Conservation (phyloP, 2,113 vertebrate species). For the Rousettus leschenaultii region DNA sequence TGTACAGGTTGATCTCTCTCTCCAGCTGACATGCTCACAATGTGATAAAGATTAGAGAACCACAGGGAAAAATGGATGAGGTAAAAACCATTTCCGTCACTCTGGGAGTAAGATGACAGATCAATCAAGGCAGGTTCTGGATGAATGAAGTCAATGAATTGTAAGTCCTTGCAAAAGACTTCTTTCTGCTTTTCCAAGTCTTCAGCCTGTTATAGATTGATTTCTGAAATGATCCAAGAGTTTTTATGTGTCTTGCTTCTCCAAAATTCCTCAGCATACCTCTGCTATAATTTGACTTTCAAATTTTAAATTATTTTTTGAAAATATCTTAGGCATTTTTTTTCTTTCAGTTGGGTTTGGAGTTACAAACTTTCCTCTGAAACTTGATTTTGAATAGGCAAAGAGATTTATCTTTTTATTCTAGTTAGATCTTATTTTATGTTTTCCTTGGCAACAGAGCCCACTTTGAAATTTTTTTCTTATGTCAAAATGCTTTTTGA, state of each 20-base stretch:
- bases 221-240: slow-evolving; percentile 10
- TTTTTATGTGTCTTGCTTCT: not conserved
- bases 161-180: not conserved
- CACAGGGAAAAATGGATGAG: not conserved
- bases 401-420: not conserved
- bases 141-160: not conserved
- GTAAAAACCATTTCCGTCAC: not conserved
- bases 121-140: not conserved
- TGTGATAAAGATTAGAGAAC: not conserved
- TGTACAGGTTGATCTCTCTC: not conserved
- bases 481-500: not conserved
- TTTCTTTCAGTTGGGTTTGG: not conserved
- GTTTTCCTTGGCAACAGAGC: not conserved
- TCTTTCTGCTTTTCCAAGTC: not conserved
- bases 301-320: not conserved
- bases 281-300: not conserved
- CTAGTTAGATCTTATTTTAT: not conserved
- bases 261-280: not conserved
- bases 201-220: not conserved
- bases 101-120: not conserved
- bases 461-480: not conserved
- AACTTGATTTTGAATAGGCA: not conserved
- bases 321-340: not conserved
- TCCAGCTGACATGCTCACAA: not conserved
- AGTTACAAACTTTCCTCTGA: not conserved